Base-by-base conservation (phyloP, 2,113 vertebrate species). In the Rhea americana region DNA sequence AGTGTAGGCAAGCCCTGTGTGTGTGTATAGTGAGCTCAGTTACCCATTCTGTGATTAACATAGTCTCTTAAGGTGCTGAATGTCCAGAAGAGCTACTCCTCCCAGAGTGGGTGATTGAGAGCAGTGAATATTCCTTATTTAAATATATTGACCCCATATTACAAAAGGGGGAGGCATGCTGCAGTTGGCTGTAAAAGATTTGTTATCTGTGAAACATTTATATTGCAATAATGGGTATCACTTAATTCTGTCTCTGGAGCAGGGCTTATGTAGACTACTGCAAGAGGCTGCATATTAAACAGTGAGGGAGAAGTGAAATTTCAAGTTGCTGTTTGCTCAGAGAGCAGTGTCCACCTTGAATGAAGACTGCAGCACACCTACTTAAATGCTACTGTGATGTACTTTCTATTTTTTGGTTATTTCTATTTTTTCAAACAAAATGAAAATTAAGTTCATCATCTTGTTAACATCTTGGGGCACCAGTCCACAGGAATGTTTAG, bases 51-150 rank as follows among this genome's bases (percentile, higher is more conserved):
- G 35, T 35, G 35, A 35, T 35, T 35, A 35, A 25, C 22, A 4
- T 25, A 15, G 13, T 65, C 0, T 5, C 80, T 83, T 81, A 43
- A 43, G 1, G 2, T 88, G 41, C 43, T 81, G 4, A 3, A 16
- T 43, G 30, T 89, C 24, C 28, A 8, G 55, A 83, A 50, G 61
- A 85, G 2, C 67, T 61, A 7, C 32, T 3, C 1, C 11, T 82
- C 13, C 79, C 1, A 3, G 48, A 70, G 22, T 5, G 18, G 11
- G 15, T 0, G 1, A 0, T 5, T 73, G 39, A 71, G 72, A 71
- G 47, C 16, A 20, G 51, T 18, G 20, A 58, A 9, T 51, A 39
- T 75, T 91, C 90, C 26, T 74, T 72, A 35, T 1, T 2, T 37
- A 2, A 26, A 24, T 19, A 1, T 47, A 14, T 81, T 55, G 30